Base-by-base conservation (phyloP, 92 coral and sea anemone species). In the Ricordea florida region DNA sequence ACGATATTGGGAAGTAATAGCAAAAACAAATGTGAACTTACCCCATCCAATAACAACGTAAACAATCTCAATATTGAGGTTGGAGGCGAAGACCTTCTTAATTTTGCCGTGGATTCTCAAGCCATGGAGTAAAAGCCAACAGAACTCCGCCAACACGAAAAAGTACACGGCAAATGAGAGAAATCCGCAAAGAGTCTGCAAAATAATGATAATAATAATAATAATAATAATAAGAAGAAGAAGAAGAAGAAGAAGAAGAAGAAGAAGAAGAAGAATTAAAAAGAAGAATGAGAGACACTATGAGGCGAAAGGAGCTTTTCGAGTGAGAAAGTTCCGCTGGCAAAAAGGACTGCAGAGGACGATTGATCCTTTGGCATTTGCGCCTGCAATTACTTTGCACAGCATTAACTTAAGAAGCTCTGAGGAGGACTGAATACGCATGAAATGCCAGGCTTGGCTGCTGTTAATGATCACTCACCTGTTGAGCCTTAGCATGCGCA, bases 101-200 rank as follows among this genome's bases (percentile, higher is more conserved):
- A 96, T 79, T 59, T 88, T 88, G 1, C 97, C 93, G 9, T 96
- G 99, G 43, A 96, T 85, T 62, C 99, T 53, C 22, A 96, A 74
- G 15, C 87, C 99, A 34, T 93, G 97, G 22, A 96, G 96, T 76
- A 96, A 71, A 34, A 96, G 92, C 99, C 99, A 96, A 31, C 91
- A 83, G 75, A 96, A 96, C 81, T 96, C 89, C 6, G 99, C 92
- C 25, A 96, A 62, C 23, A 96, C 96, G 21, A 87, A 80, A 83
- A 85, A 92, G 24, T 92, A 92, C 11, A 92, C 79, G 18, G 90
- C 48, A 72, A 96, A 96, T 15, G 97, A 80, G 10, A 96, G 87
- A 61, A 96, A 96, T 9, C 97, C 97, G 57, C 99, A 96, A 47
- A 96, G 74, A 4, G 84, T 69, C 97, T 96, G 87, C 23, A 37